These are phyloP conservation scores for Amphilophus citrinellus DNA, from an alignment of 2,113 vertebrate genomes.

Conservation along the genomic window DNA sequence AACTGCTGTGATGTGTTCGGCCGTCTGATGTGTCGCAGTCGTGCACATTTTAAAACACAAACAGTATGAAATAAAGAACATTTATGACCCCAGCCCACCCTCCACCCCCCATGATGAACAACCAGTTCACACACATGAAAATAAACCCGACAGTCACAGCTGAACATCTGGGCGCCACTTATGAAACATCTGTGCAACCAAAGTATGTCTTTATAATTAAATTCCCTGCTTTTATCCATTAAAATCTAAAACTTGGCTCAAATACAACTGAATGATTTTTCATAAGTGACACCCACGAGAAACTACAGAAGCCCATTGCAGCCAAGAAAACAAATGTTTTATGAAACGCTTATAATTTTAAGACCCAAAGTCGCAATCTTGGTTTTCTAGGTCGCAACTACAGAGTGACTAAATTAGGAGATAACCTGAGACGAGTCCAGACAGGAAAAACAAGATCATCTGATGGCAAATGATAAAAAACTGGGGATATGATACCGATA, in stretches of 20 bases:
- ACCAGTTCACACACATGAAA: not conserved
- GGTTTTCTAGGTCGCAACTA: not conserved
- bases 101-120: conserved; percentile 9
- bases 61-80: not conserved
- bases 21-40: conserved; percentile 18
- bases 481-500: not conserved
- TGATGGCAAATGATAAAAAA: not conserved
- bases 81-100: not conserved
- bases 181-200: conserved; percentile 6
- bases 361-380: not conserved
- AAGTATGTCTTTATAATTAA: not conserved
- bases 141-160: not conserved
- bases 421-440: conserved; percentile 5
- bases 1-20: conserved; percentile 10
- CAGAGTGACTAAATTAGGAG: not conserved
- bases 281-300: conserved; percentile 24
- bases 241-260: not conserved
- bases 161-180: not conserved
- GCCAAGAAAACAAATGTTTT: not conserved
- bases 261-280: conserved; percentile 10
- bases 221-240: not conserved
- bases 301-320: conserved; percentile 2
- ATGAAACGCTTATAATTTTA: not conserved
- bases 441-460: not conserved
- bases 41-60: conserved; percentile 1